Evolutionary conservation across 2,888 invertebrate species (phyloP), one percentile per base, ranked within the genome.

Genomic region (Lepidocyrtinus sp.): DNA sequence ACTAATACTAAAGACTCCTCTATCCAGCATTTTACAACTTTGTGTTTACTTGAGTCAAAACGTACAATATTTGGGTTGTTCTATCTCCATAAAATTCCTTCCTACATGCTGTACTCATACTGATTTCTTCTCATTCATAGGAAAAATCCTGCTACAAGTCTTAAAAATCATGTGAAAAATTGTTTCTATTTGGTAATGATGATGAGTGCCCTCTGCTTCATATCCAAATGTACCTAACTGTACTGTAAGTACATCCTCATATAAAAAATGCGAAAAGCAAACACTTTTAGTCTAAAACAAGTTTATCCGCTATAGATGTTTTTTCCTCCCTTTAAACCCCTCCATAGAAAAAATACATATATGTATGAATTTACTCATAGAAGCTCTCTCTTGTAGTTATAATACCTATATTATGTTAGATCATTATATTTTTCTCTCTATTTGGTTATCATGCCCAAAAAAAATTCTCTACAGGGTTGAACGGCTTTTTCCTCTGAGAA

Each of bases 381-480:
- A n/a, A n/a, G n/a, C 17, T 50, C 50, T 7, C n/a, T 50, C 17
- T 5, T 36, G 50, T 50, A n/a, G 50, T 50, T 15, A 50, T 50
- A 50, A 50, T 50, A 50, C 50, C 50, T 50, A 50, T 17, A n/a
- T n/a, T n/a, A 50, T 50, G 50, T 50, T 50, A 50, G 50, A 50
- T 50, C 50, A 50, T 50, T 50, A 50, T 50, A 50, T 50, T 7
- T 50, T 50, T 50, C 17, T 50, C 17, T 50, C 50, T 12, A n/a
- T 15, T 69, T 68, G 62, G 61, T 25, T 65, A 69, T 59, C 70
- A 19, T 27, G 3, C 27, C 27, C 65, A 70, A 74, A 74, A 71
- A 70, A 65, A 46, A 61, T 65, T 65, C 67, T 71, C 76, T 59
- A 68, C 72, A 71, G 72, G 62, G 77, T 77, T 77, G 77, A 77